Base-by-base conservation (phyloP, 2,113 vertebrate genomes). In the Ariopsis seemanni region DNA sequence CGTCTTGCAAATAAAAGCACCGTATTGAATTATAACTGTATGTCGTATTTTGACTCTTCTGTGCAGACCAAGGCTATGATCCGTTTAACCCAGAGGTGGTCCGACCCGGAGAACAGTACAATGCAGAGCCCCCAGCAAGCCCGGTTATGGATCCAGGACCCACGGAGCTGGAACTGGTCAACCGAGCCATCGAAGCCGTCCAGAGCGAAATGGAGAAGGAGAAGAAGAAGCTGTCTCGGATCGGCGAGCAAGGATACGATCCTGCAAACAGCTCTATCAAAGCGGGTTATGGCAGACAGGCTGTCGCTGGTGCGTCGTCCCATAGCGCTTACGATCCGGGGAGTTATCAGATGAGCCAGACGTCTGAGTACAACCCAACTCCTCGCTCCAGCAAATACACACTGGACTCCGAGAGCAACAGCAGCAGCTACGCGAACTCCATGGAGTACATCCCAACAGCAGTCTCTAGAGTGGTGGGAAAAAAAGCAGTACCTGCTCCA, bases 361-460 rank as follows among this genome's bases (percentile, higher is more conserved):
- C 89, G 3, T 79, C 93, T 0, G 94, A 95, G 81, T 99, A 99
- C 92, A 98, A 97, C 88, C 98, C 98, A 11, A 96, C 96, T 1
- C 97, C 97, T 9, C 91, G 97, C 0, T 96, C 94, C 52, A 96
- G 94, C 90, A 99, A 98, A 91, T 99, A 99, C 90, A 97, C 96
- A 0, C 83, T 99, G 93, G 96, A 96, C 67, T 91, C 92, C 11
- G 93, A 94, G 78, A 91, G 81, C 30, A 91, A 91, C 27, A 91
- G 91, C 74, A 90, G 92, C n/a, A 92, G 90, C 75, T 95, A 93
- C 12, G 94, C 91, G 0, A 94, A 92, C 80, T 91, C 96, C 0
- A 93, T 99, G 95, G 97, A 99, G 81, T 99, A 99, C 0, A 93
- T 99, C 42, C 98, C 98, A 77, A 97, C 97, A 14, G 93, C 94